These are phyloP conservation scores for Dendrolimus houi DNA, from an alignment of 2,888 invertebrate genomes.

Conservation along the genomic window DNA sequence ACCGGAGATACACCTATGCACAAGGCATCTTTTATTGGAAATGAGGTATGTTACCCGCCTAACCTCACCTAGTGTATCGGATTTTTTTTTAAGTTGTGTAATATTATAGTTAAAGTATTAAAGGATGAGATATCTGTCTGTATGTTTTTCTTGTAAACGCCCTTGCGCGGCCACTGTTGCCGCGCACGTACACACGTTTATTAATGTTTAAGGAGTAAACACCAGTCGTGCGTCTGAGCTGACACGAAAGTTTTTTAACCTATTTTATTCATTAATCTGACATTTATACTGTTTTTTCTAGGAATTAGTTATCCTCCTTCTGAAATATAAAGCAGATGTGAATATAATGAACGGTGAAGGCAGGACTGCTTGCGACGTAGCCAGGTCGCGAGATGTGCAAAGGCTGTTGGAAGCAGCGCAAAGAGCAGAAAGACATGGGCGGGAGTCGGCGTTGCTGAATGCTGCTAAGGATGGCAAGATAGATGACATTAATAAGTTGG, in stretches of 20 bases:
- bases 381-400: constrained; percentile 72
- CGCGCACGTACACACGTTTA: too few relatives aligned
- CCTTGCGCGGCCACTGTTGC: too few relatives aligned
- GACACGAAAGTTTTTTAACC: too few relatives aligned
- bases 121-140: too few relatives aligned
- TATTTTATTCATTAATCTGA: too few relatives aligned
- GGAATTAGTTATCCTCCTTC: constrained; percentile 78
- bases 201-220: too few relatives aligned
- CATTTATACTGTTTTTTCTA: constrained; percentile 25
- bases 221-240: too few relatives aligned
- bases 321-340: constrained; percentile 79
- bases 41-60: constrained; percentile 63
- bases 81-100: too few relatives aligned
- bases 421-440: constrained; percentile 69
- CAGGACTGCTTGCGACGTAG: constrained; percentile 73
- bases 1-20: constrained; percentile 81
- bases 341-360: constrained; percentile 80
- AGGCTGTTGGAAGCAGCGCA: constrained; percentile 78
- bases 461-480: constrained; percentile 78
- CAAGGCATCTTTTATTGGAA: constrained; percentile 81
- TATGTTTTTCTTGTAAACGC: too few relatives aligned
- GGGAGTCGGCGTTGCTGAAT: constrained; percentile 73
- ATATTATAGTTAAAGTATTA: too few relatives aligned
- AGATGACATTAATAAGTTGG: constrained; percentile 73
- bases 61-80: constrained; percentile 1